A percentile compares a stretch with the other conserved stretches of the same genome.
Evolutionary conservation across 2,888 invertebrate genomes (phyloP).

Genomic region (Tolmerus cingulatus): DNA sequence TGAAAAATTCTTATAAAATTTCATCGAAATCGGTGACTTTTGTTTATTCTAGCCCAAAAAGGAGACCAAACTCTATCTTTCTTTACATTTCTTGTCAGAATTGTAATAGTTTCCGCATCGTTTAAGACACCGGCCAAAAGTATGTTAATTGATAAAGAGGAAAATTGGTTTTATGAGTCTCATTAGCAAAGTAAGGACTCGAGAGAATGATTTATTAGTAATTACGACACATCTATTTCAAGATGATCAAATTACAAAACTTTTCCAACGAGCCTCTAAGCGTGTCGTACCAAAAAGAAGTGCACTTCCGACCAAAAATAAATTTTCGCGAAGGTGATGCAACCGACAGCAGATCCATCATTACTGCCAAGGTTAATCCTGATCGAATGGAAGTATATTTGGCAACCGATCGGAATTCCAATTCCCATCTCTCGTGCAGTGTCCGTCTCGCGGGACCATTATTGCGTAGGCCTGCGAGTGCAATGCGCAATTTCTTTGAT

Average conservation of each 20-base stretch:
- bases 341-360: not conserved
- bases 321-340: not conserved
- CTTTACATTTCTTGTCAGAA: too few species aligned
- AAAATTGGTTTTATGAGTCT: not conserved
- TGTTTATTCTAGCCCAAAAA: too few species aligned
- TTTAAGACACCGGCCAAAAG: too few species aligned
- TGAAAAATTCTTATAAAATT: too few species aligned
- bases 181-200: not conserved
- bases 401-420: not conserved
- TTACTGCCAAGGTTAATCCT: not conserved
- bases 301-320: not conserved
- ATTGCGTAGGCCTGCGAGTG: slow-evolving; percentile 16
- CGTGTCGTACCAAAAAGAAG: too few species aligned
- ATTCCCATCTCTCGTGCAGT: not conserved
- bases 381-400: not conserved
- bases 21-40: too few species aligned
- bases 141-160: too few species aligned
- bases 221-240: not conserved
- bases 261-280: not conserved
- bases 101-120: too few species aligned
- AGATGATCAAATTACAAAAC: not conserved
- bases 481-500: slow-evolving; percentile 14
- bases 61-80: too few species aligned
- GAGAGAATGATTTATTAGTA: not conserved
- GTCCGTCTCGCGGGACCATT: not conserved